Base-by-base conservation (phyloP, 2,888 invertebrate genomes). In the Polylopha cassiicola region DNA sequence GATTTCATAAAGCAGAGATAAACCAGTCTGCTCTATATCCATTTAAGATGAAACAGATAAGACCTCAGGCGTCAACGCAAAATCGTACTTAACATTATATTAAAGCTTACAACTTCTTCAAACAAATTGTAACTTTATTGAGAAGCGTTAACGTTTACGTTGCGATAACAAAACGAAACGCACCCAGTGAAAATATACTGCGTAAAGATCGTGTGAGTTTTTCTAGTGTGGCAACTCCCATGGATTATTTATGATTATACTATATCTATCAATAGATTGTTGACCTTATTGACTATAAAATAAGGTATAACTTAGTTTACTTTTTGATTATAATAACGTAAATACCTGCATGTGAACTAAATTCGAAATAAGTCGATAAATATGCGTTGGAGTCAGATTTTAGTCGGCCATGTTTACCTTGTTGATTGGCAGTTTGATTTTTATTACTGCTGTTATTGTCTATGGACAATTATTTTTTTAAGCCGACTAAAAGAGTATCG, bases 351-450 rank as follows among this genome's bases (percentile, higher is more conserved):
- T 27, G 34, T 18, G 34, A 39, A 29, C 30, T 17, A 31, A 28
- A 45, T 39, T 27, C 18, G 32, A 43, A 50, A 52, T 49, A 37
- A 50, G 41, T 31, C 27, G 43, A 47, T 49, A 48, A 46, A 41
- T 39, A 24, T 43, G 37, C 43, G 46, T 48, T 39, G 33, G 20
- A 39, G 27, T n/a, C 37, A 1, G 48, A 50, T 51, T 48, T 50
- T 43, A 39, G 48, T 50, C 46, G 42, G 48, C 38, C 43, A 26
- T 34, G 18, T 29, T 39, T 26, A 34, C 44, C 43, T 48, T 44
- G 50, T 50, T 51, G 49, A 54, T 54, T 45, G 45, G 39, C 46
- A 46, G 51, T 50, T 52, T 43, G 44, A 38, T 51, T 50, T 48
- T 23, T 39, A 39, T 33, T 37, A 24, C 32, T 42, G 39, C 39